Base-by-base conservation (phyloP, 2,888 invertebrate genomes). In the Blomia tropicalis region DNA sequence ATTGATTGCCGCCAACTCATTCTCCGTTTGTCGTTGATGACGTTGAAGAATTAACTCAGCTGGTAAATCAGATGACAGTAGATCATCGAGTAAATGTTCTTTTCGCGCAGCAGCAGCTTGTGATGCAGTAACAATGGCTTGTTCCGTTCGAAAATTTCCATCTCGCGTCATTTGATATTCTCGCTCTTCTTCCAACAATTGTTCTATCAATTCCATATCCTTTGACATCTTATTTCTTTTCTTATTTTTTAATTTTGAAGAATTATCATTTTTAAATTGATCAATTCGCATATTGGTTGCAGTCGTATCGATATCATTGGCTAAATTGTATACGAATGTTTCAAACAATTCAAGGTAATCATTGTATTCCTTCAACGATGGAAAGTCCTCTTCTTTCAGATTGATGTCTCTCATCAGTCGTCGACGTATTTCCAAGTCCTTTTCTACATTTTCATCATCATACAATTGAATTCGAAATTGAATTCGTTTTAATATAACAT, bases 311-410 rank as follows among this genome's bases (percentile, higher is more conserved):
- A 90, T 84, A 72, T 90, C 85, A 77, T 91, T 87, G 1, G 83
- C 81, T 69, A 96, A 77, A 77, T 93, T 93, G 73, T 81, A 92
- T 64, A 96, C 83, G 68, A 93, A 86, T 0, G 81, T 82, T 75
- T 95, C 96, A 44, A 95, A 82, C 76, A 89, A 87, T 76, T 98
- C 98, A 69, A 98, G 78, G 74, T 98, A 99, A 75, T 95, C 87
- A 75, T 98, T 95, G 74, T 84, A 98, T 64, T 90, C 92, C 43
- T 81, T 76, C 62, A 91, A 73, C 0, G 82, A 78, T 0, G 76
- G 73, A 73, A 99, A 98, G 74, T 98, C 96, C 68, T 91, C 90
- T 73, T 92, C 89, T 71, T 85, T 89, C 71, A 93, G 91, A 72
- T 93, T 95, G 71, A 85, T 96, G 74, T 95, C 90, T 68, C 83